Conservation (phyloP, 2,797 vertebrate genomes). For the Varecia variegata region DNA sequence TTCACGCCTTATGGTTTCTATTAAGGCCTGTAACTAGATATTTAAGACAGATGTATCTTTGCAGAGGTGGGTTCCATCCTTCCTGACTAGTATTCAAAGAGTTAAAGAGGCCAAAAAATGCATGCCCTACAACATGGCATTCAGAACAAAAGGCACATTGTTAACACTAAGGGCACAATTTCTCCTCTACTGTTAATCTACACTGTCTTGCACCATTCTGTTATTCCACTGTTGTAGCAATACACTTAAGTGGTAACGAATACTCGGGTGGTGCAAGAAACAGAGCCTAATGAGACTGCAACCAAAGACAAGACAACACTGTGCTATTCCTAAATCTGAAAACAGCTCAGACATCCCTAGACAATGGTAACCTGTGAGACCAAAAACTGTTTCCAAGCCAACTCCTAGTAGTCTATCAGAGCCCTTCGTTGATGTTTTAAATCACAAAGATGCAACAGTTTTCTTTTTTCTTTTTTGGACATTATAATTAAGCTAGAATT, state of each 20-base stretch:
- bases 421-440: slow-evolving; percentile 82
- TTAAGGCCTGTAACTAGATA: slow-evolving; percentile 85
- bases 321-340: slow-evolving; percentile 82
- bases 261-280: slow-evolving; percentile 82
- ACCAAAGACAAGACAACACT: slow-evolving; percentile 83
- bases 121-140: slow-evolving; percentile 85
- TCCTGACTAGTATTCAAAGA: slow-evolving; percentile 80
- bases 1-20: slow-evolving; percentile 82
- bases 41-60: slow-evolving; percentile 83
- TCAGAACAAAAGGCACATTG: slow-evolving; percentile 94
- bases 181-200: slow-evolving; percentile 84
- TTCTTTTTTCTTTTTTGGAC: slow-evolving; percentile 66
- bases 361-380: slow-evolving; percentile 85
- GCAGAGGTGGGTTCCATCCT: slow-evolving; percentile 81
- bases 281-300: slow-evolving; percentile 83
- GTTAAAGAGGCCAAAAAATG: slow-evolving; percentile 85
- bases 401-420: slow-evolving; percentile 82
- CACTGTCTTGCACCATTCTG: slow-evolving; percentile 78
- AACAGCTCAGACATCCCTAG: slow-evolving; percentile 83
- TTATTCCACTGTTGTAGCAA: slow-evolving; percentile 74
- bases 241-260: slow-evolving; percentile 78
- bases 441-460: slow-evolving; percentile 77
- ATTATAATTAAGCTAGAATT: slow-evolving; percentile 78
- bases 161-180: slow-evolving; percentile 90
- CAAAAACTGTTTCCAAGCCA: slow-evolving; percentile 85